Evolutionary conservation across 2,113 vertebrate species (phyloP).

Genomic region (Callospermophilus lateralis): DNA sequence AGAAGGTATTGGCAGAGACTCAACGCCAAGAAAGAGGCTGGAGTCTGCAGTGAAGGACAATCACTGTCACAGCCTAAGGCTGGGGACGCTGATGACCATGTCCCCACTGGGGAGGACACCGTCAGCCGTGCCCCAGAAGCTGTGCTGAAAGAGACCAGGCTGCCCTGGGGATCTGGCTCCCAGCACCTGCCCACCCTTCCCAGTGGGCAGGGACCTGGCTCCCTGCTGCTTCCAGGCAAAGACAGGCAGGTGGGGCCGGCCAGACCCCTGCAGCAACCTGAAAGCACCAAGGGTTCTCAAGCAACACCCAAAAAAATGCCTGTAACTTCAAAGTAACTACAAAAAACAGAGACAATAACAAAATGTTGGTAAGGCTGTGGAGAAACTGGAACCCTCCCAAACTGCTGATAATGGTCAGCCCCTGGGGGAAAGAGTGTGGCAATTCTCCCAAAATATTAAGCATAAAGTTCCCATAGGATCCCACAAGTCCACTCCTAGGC

Average conservation of each 20-base stretch:
- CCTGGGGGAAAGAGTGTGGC: too few relatives aligned
- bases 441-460: not conserved
- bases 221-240: too few relatives aligned
- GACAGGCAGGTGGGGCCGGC: not conserved
- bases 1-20: not conserved
- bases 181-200: not conserved
- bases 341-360: not conserved
- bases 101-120: not conserved
- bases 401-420: not conserved
- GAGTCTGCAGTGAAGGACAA: not conserved
- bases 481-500: not conserved
- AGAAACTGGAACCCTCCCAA: not conserved
- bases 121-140: not conserved
- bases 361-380: too few relatives aligned
- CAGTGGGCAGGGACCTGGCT: fast-evolving
- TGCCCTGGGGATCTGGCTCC: too few relatives aligned
- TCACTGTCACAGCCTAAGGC: not conserved
- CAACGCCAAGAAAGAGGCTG: not conserved
- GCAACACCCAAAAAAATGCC: not conserved
- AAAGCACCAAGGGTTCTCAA: not conserved
- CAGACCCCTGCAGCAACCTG: not conserved
- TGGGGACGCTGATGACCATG: too few relatives aligned
- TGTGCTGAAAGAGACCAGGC: not conserved
- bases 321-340: not conserved
- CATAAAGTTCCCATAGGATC: not conserved